Conservation (phyloP, 1,140 invertebrate genomes). For the Cydia splendana region DNA sequence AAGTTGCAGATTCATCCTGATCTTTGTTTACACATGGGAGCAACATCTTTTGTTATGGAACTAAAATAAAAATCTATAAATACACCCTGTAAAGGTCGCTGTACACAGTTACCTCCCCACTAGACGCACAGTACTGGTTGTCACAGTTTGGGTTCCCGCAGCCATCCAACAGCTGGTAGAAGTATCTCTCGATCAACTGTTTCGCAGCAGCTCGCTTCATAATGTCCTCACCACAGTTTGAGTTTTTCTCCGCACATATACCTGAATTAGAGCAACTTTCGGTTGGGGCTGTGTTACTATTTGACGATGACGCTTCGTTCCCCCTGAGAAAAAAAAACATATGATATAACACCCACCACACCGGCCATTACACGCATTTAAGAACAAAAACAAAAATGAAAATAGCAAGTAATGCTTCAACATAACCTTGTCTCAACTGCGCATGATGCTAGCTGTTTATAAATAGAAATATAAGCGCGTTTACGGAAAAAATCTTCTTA, state of each 20-base stretch:
- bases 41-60: conserved; percentile 18
- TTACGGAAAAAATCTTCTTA: conserved; percentile 16
- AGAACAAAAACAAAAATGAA: conserved; percentile 62
- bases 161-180: conserved; percentile 94
- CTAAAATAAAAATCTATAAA: conserved; percentile 20
- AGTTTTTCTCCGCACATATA: conserved; percentile 60
- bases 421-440: conserved; percentile 54
- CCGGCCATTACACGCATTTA: conserved; percentile 32
- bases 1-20: conserved; percentile 15
- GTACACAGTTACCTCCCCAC: conserved; percentile 84
- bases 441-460: conserved; percentile 41
- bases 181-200: conserved; percentile 94
- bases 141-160: conserved; percentile 92
- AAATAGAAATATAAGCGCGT: conserved; percentile 22
- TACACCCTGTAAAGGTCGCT: neutral
- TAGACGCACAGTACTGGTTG: conserved; percentile 94
- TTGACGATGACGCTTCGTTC: conserved; percentile 78
- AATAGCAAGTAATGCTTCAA: conserved; percentile 74
- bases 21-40: neutral
- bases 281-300: conserved; percentile 60
- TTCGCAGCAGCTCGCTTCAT: conserved; percentile 94
- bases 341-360: neutral
- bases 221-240: conserved; percentile 78
- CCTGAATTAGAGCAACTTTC: conserved; percentile 55
- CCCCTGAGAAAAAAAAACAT: conserved; percentile 55